Percentiles rank a stretch among this genome's conserved stretches.
Evolutionary conservation across 1,140 invertebrate species (phyloP).

Genomic region (Oncopeltus fasciatus): DNA sequence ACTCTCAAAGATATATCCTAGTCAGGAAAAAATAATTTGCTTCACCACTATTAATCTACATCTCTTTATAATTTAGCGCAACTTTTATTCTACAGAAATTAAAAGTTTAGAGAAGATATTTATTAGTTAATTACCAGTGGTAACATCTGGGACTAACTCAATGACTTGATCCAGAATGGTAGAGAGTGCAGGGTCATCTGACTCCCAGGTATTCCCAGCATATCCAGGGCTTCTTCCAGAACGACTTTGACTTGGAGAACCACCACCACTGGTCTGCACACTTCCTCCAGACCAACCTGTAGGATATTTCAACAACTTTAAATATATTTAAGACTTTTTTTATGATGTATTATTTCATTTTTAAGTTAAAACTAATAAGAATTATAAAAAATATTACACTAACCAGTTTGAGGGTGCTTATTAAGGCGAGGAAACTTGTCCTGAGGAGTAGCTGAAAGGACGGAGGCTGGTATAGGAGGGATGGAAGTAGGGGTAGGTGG

Average conservation of each 20-base stretch:
- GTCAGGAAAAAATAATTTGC: too few relatives aligned
- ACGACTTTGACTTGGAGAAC: not conserved
- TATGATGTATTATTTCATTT: not conserved
- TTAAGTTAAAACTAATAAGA: not conserved
- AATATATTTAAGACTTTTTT: too few relatives aligned
- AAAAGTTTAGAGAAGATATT: too few relatives aligned
- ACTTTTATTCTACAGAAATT: too few relatives aligned
- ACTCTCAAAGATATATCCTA: too few relatives aligned
- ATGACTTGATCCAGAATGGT: slow-evolving; percentile 73
- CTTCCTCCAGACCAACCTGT: not conserved
- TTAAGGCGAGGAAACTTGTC: slow-evolving; percentile 40
- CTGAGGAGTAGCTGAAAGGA: slow-evolving; percentile 48
- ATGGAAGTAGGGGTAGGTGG: slow-evolving; percentile 54
- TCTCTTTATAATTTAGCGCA: too few relatives aligned
- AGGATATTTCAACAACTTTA: not conserved
- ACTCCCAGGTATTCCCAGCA: slow-evolving; percentile 4
- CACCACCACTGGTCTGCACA: not conserved
- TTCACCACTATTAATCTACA: too few relatives aligned
- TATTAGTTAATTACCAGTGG: slow-evolving; percentile 30
- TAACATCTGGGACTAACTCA: slow-evolving; percentile 52
- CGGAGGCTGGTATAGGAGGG: slow-evolving; percentile 45
- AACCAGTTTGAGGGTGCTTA: slow-evolving; percentile 14
- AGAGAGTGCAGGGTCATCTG: slow-evolving; percentile 51
- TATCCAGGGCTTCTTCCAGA: slow-evolving; percentile 22
- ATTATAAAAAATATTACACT: not conserved